These are phyloP conservation scores for Drosophila sucinea DNA, from an alignment of 1,140 invertebrate species.

Conservation along the genomic window DNA sequence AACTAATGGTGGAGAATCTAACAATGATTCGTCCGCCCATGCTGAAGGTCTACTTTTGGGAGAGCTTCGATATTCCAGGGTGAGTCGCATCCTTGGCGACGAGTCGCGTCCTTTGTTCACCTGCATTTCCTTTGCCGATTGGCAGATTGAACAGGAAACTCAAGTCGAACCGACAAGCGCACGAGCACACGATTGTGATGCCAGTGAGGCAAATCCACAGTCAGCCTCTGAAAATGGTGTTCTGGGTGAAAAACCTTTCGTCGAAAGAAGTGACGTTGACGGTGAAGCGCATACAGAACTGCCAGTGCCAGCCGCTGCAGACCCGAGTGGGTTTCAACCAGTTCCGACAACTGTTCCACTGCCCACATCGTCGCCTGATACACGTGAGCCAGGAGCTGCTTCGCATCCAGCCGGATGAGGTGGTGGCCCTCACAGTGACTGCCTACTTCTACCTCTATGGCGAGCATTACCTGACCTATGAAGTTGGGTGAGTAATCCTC, in stretches of 20 bases:
- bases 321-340: conserved; percentile 77
- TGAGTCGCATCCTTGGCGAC: conserved; percentile 9
- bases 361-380: conserved; percentile 68
- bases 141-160: conserved; percentile 66
- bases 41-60: conserved; percentile 75
- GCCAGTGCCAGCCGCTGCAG: conserved; percentile 52
- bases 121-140: not conserved
- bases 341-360: conserved; percentile 74
- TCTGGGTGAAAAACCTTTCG: conserved; percentile 67
- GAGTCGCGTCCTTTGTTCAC: not conserved
- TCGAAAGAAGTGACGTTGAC: conserved; percentile 30
- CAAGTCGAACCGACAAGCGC: conserved; percentile 44
- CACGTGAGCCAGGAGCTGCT: conserved; percentile 60
- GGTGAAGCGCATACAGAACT: conserved; percentile 68
- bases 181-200: conserved; percentile 57
- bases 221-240: conserved; percentile 63
- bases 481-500: conserved; percentile 46
- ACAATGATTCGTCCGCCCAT: conserved; percentile 64
- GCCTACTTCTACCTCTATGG: conserved; percentile 67
- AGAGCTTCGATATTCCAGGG: conserved; percentile 71
- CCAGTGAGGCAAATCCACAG: conserved; percentile 74
- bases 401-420: conserved; percentile 56
- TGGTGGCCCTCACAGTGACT: conserved; percentile 58
- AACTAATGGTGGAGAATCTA: conserved; percentile 69
- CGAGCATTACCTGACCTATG: conserved; percentile 60